Base-by-base conservation (phyloP, 2,113 vertebrate species). In the Apteryx mantelli region DNA sequence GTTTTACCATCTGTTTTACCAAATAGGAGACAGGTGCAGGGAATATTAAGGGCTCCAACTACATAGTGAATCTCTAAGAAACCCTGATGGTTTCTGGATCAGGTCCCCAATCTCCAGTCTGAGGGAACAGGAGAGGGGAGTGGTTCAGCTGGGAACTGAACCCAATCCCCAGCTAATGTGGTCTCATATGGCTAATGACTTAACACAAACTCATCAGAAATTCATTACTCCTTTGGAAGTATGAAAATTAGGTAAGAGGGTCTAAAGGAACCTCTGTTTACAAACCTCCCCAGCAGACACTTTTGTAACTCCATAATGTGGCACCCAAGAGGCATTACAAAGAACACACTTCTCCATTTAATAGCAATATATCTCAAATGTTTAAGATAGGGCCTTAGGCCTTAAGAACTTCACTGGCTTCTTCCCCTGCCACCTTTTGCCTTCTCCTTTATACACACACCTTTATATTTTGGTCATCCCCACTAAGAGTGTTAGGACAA, bases 331-430 rank as follows among this genome's bases (percentile, higher is more conserved):
- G 25, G 40, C 28, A 14, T 36, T 58, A 32, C 24, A 63, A n/a
- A 34, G 18, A 80, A 63, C 0, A 1, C 4, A 73, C 21, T 28
- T 56, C 17, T 36, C 56, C 1, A 0, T 36, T 36, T 48, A 48
- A 68, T 5, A 36, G 52, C 46, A 64, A 34, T 5, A 48, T 58
- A n/a, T 34, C 63, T 73, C 68, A 42, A 36, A 84, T 6, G 2
- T 9, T 18, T 34, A 34, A 80, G 52, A 56, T 2, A 61, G 4
- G 2, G 46, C 12, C 30, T 50, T 60, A 44, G 77, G 19, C 34
- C 28, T 79, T 15, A 82, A 71, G 46, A 80, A 76, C 26, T 22
- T 86, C 55, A 50, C 10, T 63, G 28, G 44, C 3, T 32, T 63
- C 76, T 28, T 22, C 20, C 13, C 18, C 34, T 46, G 12, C 5